A percentile compares a stretch with the other conserved stretches of the same genome.
Evolutionary conservation across 2,797 vertebrate genomes (phyloP).

Genomic region (Enteromius unitaeniatus): DNA sequence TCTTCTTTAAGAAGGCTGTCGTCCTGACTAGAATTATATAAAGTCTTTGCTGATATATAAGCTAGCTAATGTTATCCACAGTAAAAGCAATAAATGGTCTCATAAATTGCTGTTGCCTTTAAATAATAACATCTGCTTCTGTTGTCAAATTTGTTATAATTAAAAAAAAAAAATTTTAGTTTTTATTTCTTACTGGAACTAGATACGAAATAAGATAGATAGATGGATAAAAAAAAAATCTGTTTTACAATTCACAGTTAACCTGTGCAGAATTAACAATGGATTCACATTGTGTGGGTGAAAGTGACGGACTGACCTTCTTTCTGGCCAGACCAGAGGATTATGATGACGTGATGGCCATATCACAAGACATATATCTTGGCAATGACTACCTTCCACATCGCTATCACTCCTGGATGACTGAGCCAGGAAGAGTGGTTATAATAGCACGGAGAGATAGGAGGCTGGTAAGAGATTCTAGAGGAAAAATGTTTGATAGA

Average conservation of each 20-base stretch:
- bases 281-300: constrained; percentile 48
- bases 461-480: constrained; percentile 64
- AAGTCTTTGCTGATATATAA: neutral
- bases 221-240: neutral
- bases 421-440: constrained; percentile 64
- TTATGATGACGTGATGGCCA: constrained; percentile 71
- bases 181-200: neutral
- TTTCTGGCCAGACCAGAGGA: constrained; percentile 66
- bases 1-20: no score
- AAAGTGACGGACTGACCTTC: constrained; percentile 69
- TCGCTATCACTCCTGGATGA: constrained; percentile 68
- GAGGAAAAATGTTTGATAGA: neutral
- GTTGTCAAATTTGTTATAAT: neutral
- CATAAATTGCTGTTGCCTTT: neutral
- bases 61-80: constrained; percentile 3
- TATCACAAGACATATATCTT: constrained; percentile 63
- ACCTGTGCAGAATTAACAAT: constrained; percentile 37
- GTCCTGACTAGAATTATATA: neutral
- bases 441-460: constrained; percentile 65
- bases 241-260: neutral
- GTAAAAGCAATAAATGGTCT: neutral
- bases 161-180: neutral
- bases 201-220: no score
- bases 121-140: neutral
- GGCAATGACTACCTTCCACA: constrained; percentile 71